Evolutionary conservation across 1,140 invertebrate genomes (phyloP).

Genomic region (Camponotus pennsylvanicus): DNA sequence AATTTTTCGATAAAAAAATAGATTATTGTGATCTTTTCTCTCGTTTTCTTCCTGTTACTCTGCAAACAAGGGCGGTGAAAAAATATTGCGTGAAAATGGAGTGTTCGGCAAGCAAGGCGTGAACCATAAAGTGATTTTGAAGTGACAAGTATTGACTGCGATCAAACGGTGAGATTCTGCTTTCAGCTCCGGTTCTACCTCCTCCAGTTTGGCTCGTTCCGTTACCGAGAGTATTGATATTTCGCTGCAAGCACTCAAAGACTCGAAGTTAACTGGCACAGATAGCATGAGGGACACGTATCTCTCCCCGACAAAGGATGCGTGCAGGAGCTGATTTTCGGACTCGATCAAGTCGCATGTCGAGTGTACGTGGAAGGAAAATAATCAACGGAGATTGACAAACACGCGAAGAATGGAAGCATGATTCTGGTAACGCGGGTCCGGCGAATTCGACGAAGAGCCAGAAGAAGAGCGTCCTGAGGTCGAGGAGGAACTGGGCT

Average conservation of each 20-base stretch:
- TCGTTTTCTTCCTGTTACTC: slow-evolving; percentile 19
- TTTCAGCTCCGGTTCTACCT: slow-evolving; percentile 30
- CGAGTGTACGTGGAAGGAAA: background rate
- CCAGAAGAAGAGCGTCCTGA: slow-evolving; percentile 50
- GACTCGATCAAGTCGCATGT: background rate
- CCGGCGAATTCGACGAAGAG: slow-evolving; percentile 50
- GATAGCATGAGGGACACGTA: slow-evolving; percentile 14
- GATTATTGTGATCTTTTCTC: slow-evolving; percentile 12
- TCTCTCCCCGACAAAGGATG: slow-evolving; percentile 12
- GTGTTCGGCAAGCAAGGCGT: background rate
- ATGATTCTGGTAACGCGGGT: slow-evolving; percentile 45
- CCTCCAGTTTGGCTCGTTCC: slow-evolving; percentile 12
- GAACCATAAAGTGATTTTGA: slow-evolving; percentile 26
- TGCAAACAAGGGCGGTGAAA: slow-evolving; percentile 5
- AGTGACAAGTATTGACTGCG: slow-evolving; percentile 44
- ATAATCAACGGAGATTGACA: slow-evolving; percentile 6
- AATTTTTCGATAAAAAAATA: background rate
- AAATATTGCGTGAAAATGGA: slow-evolving; percentile 34
- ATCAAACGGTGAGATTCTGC: slow-evolving; percentile 41
- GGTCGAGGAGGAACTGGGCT: background rate
- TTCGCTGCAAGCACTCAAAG: slow-evolving; percentile 18
- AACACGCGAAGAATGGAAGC: slow-evolving; percentile 44
- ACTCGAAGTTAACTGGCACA: slow-evolving; percentile 22
- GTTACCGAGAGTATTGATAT: slow-evolving; percentile 31
- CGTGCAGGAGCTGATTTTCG: slow-evolving; percentile 32